phyloP scores from a whole-genome alignment of 2,113 vertebrate species.

The Corydoras sp. region DNA sequence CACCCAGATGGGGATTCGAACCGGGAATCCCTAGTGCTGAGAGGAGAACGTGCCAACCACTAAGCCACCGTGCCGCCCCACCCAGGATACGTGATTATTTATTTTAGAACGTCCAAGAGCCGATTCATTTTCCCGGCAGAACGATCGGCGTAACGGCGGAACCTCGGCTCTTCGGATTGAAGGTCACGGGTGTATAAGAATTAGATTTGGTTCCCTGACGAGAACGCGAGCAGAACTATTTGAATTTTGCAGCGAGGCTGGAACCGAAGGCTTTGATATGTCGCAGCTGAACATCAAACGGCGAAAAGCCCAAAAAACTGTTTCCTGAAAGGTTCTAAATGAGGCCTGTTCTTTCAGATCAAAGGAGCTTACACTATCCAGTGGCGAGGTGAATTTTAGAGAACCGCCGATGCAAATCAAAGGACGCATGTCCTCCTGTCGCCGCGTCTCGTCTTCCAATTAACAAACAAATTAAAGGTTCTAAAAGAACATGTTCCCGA shows the following conservation, averaged over 20 bases:
- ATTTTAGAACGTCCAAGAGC: not conserved
- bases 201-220: slow-evolving; percentile 8
- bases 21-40: too few species aligned
- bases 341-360: slow-evolving; percentile 36
- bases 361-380: slow-evolving; percentile 34
- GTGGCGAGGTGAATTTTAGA: slow-evolving; percentile 25
- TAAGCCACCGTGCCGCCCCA: not conserved
- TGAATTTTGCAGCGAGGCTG: slow-evolving; percentile 27
- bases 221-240: slow-evolving; percentile 10
- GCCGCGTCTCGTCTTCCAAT: not conserved
- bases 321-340: slow-evolving; percentile 35
- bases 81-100: not conserved
- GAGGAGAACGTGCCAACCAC: too few species aligned
- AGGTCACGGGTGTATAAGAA: slow-evolving; percentile 22
- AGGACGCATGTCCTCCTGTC: not conserved
- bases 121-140: not conserved
- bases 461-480: too few species aligned
- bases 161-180: slow-evolving; percentile 3
- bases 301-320: slow-evolving; percentile 16
- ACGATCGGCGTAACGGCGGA: not conserved
- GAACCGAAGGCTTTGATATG: slow-evolving; percentile 40
- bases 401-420: slow-evolving; percentile 15
- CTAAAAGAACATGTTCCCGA: too few species aligned
- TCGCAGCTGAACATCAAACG: slow-evolving; percentile 35
- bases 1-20: too few species aligned